A percentile compares a stretch with the other conserved stretches of the same genome.
phyloP scores from a whole-genome alignment of 2,797 vertebrate species.

The Apodemus agrarius region DNA sequence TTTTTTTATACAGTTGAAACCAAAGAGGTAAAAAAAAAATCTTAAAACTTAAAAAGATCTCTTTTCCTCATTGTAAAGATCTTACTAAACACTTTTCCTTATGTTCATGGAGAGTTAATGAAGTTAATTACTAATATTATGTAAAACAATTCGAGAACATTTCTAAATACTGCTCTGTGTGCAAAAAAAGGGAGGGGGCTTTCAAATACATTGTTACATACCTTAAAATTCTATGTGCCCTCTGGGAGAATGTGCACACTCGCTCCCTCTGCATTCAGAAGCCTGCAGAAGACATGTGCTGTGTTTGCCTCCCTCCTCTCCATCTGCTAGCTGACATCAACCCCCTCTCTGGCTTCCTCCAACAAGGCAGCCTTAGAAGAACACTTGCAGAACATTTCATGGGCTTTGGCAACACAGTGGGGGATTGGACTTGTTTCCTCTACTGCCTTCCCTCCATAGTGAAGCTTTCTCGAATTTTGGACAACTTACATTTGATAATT shows the following conservation, averaged over 20 bases:
- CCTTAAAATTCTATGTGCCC: conserved; percentile 66
- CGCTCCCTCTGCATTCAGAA: conserved; percentile 48
- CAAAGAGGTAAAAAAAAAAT: conserved; percentile 60
- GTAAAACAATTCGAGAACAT: conserved; percentile 30
- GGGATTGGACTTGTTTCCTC: conserved; percentile 23
- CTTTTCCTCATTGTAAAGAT: conserved; percentile 34
- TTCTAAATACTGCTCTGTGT: conserved; percentile 46
- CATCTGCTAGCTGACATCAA: conserved; percentile 73
- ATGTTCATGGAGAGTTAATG: conserved; percentile 55
- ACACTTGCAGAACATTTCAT: background rate
- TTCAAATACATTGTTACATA: conserved; percentile 49
- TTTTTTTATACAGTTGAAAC: conserved; percentile 71
- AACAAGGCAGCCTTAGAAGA: conserved; percentile 30
- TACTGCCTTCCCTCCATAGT: conserved; percentile 22
- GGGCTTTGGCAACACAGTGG: background rate
- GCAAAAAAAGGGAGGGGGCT: conserved; percentile 59
- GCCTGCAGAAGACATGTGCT: conserved; percentile 4
- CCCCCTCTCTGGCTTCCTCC: conserved; percentile 51
- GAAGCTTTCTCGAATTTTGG: conserved; percentile 22
- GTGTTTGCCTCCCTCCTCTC: background rate
- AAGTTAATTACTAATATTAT: conserved; percentile 74
- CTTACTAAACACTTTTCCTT: conserved; percentile 52
- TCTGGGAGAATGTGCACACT: conserved; percentile 55
- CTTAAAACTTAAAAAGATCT: conserved; percentile 57
- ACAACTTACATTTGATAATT: background rate